These are phyloP conservation scores for Melozone crissalis DNA, from an alignment of 2,113 vertebrate species.

Conservation along the genomic window DNA sequence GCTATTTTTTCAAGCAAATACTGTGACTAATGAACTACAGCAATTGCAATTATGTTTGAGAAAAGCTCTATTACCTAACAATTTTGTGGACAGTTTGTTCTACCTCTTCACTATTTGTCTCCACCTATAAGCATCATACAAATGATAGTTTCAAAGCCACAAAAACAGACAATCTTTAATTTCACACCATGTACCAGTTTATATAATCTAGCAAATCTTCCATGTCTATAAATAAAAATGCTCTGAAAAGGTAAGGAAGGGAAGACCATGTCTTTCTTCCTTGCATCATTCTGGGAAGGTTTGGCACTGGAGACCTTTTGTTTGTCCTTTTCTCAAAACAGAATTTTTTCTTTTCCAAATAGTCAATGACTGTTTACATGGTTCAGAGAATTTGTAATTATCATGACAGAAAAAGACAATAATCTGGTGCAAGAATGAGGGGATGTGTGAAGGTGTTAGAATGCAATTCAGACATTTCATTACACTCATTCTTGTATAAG, in stretches of 20 bases:
- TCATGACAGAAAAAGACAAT: background rate
- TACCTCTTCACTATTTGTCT: background rate
- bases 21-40: background rate
- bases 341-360: background rate
- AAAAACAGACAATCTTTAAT: background rate
- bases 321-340: background rate
- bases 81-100: background rate
- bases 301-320: background rate
- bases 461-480: background rate
- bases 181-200: background rate
- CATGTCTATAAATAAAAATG: background rate
- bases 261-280: background rate
- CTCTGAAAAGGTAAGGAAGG: background rate
- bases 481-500: background rate
- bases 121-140: background rate
- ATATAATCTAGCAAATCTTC: background rate
- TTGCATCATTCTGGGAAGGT: background rate
- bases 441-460: background rate
- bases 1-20: background rate
- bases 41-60: background rate
- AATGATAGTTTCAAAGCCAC: background rate
- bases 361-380: background rate
- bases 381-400: background rate
- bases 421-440: background rate
- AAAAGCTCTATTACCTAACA: background rate